Percentiles rank a stretch among this genome's conserved stretches.
Conservation (phyloP, 1,140 invertebrate genomes). For the Musca domestica region DNA sequence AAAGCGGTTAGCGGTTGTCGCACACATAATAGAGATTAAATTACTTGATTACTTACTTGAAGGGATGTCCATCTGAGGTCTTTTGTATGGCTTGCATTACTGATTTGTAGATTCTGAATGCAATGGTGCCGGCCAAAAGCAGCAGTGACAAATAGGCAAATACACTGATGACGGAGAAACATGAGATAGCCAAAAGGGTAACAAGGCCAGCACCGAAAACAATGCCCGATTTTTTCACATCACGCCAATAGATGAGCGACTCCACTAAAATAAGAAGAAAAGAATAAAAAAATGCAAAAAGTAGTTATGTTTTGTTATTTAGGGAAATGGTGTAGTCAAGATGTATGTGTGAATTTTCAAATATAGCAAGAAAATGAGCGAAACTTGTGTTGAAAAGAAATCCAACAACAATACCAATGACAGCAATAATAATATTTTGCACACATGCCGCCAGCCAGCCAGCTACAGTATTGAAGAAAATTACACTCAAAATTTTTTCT, state of each 20-base stretch:
- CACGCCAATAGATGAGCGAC: slow-evolving; percentile 95
- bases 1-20: background rate
- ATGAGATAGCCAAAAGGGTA: slow-evolving; percentile 86
- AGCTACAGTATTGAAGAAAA: too few relatives aligned
- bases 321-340: background rate
- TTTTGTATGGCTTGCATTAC: slow-evolving; percentile 95
- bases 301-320: background rate
- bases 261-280: slow-evolving; percentile 72
- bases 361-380: too few relatives aligned
- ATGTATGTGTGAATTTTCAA: too few relatives aligned
- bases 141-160: slow-evolving; percentile 87
- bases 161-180: slow-evolving; percentile 94
- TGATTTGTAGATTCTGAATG: slow-evolving; percentile 94
- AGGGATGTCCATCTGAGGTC: slow-evolving; percentile 94
- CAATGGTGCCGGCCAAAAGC: slow-evolving; percentile 77
- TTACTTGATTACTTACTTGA: slow-evolving; percentile 73
- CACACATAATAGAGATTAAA: background rate
- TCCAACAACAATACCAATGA: too few relatives aligned
- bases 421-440: too few relatives aligned
- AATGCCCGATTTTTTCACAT: slow-evolving; percentile 88
- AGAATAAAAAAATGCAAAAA: background rate
- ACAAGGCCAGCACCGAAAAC: slow-evolving; percentile 85
- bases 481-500: too few relatives aligned
- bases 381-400: too few relatives aligned
- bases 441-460: too few relatives aligned